A percentile compares a stretch with the other conserved stretches of the same genome.
These are phyloP conservation scores for Panagrolaimus sp. DNA, from an alignment of 1,140 invertebrate genomes.

Conservation along the genomic window DNA sequence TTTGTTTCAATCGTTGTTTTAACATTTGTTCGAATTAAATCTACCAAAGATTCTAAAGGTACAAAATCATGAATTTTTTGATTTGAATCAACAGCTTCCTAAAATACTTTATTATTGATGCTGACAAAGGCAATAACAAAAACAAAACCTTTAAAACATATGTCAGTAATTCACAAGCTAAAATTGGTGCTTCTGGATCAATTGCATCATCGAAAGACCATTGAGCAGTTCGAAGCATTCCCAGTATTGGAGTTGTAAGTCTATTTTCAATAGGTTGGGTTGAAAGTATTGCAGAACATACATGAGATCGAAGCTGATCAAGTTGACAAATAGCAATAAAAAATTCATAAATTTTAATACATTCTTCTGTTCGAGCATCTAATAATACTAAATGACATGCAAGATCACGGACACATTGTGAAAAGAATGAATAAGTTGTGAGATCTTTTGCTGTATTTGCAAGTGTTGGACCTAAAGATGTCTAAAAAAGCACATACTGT, in stretches of 20 bases:
- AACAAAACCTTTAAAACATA: slow-evolving; percentile 15
- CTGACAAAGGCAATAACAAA: background rate
- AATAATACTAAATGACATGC: slow-evolving; percentile 8
- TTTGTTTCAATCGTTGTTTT: slow-evolving; percentile 32
- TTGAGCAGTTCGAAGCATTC: slow-evolving; percentile 10
- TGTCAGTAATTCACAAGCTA: slow-evolving; percentile 16
- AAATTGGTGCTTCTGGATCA: slow-evolving; percentile 3
- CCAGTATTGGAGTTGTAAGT: slow-evolving; percentile 1
- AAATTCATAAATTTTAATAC: slow-evolving; percentile 18
- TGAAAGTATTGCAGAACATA: slow-evolving; percentile 11
- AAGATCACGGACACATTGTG: background rate
- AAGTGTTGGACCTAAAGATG: background rate
- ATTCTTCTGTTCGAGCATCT: slow-evolving; percentile 20
- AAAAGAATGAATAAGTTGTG: slow-evolving; percentile 20
- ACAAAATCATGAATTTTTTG: background rate
- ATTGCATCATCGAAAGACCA: slow-evolving; percentile 16
- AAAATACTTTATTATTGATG: background rate
- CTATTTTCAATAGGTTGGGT: background rate
- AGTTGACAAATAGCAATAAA: slow-evolving; percentile 1
- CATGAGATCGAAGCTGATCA: background rate
- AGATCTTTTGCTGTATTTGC: slow-evolving; percentile 13
- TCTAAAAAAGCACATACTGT: too few relatives aligned
- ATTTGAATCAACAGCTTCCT: background rate
- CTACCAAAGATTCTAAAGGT: background rate
- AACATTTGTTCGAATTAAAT: slow-evolving; percentile 24